Conservation (phyloP, 2,113 vertebrate species). For the Zapornia atra region DNA sequence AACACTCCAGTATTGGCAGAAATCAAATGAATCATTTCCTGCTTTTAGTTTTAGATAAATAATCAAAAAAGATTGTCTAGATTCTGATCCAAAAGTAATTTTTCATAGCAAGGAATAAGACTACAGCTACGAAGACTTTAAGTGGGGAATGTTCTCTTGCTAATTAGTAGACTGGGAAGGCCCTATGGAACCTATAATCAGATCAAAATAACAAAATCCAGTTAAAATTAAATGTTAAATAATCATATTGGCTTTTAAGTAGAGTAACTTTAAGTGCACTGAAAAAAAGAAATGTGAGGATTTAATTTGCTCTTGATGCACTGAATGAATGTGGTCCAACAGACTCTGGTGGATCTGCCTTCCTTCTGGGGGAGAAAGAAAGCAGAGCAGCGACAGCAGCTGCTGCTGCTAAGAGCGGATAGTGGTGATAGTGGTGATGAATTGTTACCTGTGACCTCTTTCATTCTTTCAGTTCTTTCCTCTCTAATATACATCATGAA, state of each 20-base stretch:
- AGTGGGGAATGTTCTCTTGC: neutral
- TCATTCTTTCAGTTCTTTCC: neutral
- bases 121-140: constrained; percentile 37
- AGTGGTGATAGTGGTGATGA: neutral
- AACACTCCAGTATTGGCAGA: constrained; percentile 86
- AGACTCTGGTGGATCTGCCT: neutral
- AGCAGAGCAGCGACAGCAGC: neutral
- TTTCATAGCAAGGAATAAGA: constrained; percentile 66
- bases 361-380: neutral
- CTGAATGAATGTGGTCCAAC: neutral
- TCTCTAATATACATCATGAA: neutral
- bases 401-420: neutral
- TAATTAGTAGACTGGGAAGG: constrained; percentile 21
- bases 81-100: constrained; percentile 78
- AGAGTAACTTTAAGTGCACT: neutral
- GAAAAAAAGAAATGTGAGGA: neutral
- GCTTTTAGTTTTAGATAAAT: constrained; percentile 84
- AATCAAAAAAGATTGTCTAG: constrained; percentile 85
- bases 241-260: neutral
- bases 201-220: constrained; percentile 46
- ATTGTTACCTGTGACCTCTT: neutral
- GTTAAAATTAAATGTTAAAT: constrained; percentile 36
- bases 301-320: neutral
- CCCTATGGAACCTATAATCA: neutral
- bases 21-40: constrained; percentile 92